A percentile compares a stretch with the other conserved stretches of the same genome.
phyloP scores from a whole-genome alignment of 1,140 invertebrate genomes.

The Tenebrio molitor region DNA sequence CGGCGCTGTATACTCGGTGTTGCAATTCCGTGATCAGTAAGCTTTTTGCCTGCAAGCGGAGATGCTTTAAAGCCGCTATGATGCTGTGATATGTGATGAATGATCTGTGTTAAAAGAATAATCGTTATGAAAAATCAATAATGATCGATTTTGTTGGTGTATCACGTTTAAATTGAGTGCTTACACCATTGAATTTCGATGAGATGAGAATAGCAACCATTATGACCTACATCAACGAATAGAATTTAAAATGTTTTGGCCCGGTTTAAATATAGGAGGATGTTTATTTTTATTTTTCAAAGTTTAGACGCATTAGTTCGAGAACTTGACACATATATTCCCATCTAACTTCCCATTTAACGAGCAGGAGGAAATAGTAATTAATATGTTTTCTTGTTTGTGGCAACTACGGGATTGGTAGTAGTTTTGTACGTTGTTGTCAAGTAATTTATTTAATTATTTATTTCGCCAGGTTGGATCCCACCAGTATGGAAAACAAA shows the following conservation, averaged over 20 bases:
- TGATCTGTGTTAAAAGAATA: slow-evolving; percentile 8
- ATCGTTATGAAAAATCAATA: slow-evolving; percentile 4
- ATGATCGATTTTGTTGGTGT: slow-evolving; percentile 1
- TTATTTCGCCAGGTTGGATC: slow-evolving; percentile 65
- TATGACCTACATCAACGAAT: slow-evolving; percentile 46
- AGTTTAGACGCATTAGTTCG: background rate
- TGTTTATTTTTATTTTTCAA: slow-evolving; percentile 41
- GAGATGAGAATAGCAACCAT: slow-evolving; percentile 31
- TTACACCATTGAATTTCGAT: background rate
- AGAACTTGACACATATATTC: slow-evolving; percentile 10
- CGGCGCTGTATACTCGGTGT: slow-evolving; percentile 18
- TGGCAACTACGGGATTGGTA: slow-evolving; percentile 79
- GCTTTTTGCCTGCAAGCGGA: slow-evolving; percentile 16
- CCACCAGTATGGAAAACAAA: slow-evolving; percentile 64
- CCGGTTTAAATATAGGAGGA: slow-evolving; percentile 21
- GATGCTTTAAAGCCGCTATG: background rate
- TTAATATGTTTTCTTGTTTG: slow-evolving; percentile 77
- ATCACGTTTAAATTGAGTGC: slow-evolving; percentile 7
- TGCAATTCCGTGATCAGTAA: slow-evolving; percentile 33
- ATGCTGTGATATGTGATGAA: slow-evolving; percentile 24
- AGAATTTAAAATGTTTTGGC: slow-evolving; percentile 37
- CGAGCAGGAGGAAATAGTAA: background rate
- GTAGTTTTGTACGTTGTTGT: no score
- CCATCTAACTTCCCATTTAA: background rate
- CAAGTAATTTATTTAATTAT: slow-evolving; percentile 4